Conservation (phyloP, 53 echinoderm and acorn worm species). For the Glandiceps talaboti region DNA sequence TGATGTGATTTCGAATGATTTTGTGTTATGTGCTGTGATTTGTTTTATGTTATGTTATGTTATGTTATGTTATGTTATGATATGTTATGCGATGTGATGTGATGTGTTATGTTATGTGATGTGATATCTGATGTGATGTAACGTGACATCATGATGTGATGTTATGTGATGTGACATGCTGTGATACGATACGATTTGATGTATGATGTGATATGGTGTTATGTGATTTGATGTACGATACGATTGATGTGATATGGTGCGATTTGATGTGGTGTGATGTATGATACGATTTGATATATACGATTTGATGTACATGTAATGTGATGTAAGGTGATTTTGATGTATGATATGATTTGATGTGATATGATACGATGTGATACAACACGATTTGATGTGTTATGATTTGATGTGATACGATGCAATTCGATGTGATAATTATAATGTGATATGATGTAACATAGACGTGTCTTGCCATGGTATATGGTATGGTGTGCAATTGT, state of each 20-base stretch:
- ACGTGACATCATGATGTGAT: background rate
- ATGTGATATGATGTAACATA: too few species aligned
- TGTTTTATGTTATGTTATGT: background rate
- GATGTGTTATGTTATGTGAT: background rate
- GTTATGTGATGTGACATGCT: background rate
- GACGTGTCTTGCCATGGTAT: too few species aligned
- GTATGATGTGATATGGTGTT: slow-evolving; percentile 15
- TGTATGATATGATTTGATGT: slow-evolving; percentile 6
- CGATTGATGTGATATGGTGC: slow-evolving; percentile 14
- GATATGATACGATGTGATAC: slow-evolving; percentile 13
- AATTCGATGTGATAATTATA: too few species aligned
- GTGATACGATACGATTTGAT: slow-evolving; percentile 10
- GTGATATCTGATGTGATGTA: background rate
- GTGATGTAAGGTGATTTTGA: too few species aligned
- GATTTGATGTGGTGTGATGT: slow-evolving; percentile 17
- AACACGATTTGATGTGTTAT: slow-evolving; percentile 1
- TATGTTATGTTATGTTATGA: background rate
- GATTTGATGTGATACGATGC: too few species aligned
- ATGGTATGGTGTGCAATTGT: too few species aligned
- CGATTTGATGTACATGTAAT: slow-evolving; percentile 12
- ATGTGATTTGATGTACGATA: slow-evolving; percentile 18
- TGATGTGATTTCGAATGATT: background rate
- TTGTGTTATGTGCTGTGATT: slow-evolving; percentile 4
- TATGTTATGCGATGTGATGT: slow-evolving; percentile 6
- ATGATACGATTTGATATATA: slow-evolving; percentile 9